phyloP scores from a whole-genome alignment of 2,797 vertebrate genomes.

The Melanotaenia nigrans region DNA sequence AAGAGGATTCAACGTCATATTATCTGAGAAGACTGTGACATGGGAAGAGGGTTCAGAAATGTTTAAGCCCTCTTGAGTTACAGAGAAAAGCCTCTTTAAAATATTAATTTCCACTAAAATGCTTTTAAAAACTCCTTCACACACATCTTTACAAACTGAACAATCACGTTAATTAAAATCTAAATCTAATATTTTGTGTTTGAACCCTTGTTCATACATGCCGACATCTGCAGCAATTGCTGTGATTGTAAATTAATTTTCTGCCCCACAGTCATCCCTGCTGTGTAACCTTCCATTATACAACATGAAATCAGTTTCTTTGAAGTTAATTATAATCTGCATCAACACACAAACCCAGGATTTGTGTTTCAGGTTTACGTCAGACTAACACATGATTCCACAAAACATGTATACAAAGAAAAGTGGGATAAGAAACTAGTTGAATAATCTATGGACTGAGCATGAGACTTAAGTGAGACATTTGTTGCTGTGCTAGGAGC shows the following conservation, averaged over 20 bases:
- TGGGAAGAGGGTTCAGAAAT: slow-evolving; percentile 9
- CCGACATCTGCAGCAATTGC: slow-evolving; percentile 29
- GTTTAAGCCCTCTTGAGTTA: slow-evolving; percentile 14
- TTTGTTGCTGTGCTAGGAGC: slow-evolving; percentile 9
- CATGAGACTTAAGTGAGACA: neutral
- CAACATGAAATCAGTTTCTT: slow-evolving; percentile 35
- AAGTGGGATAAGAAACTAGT: neutral
- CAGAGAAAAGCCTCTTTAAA: neutral
- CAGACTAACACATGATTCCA: neutral
- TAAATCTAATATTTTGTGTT: neutral
- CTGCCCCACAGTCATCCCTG: slow-evolving; percentile 2
- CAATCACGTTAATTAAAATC: neutral
- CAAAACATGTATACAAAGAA: slow-evolving; percentile 2
- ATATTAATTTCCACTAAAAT: neutral
- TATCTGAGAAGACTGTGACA: slow-evolving; percentile 30
- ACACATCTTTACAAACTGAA: neutral
- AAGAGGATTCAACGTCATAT: slow-evolving; percentile 36
- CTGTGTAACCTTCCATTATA: neutral
- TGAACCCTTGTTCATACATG: slow-evolving; percentile 3
- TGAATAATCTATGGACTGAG: neutral
- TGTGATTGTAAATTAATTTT: slow-evolving; percentile 35
- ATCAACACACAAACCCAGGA: neutral
- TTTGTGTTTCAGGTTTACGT: slow-evolving; percentile 10
- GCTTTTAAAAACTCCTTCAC: neutral
- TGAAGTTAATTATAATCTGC: slow-evolving; percentile 22